Percentiles rank a stretch among this genome's conserved stretches.
Evolutionary conservation across 2,113 vertebrate species (phyloP).

Genomic region (Grammomys surdaster): DNA sequence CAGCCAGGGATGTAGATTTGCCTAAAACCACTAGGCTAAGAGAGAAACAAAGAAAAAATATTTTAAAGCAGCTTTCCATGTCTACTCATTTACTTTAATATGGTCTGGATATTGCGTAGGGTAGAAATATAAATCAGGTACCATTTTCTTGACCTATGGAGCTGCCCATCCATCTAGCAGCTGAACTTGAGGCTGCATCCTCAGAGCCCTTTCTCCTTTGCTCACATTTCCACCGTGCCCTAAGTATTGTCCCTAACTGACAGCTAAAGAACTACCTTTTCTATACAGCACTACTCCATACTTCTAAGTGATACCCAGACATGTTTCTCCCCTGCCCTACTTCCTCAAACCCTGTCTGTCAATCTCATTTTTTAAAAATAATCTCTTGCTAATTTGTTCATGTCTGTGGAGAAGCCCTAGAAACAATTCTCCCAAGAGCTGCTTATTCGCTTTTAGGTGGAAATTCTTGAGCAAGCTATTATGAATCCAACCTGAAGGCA

Average conservation of each 20-base stretch:
- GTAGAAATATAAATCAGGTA: background rate
- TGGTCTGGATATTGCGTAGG: background rate
- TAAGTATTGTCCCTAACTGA: background rate
- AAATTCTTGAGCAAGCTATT: conserved; percentile 31
- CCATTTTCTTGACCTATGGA: background rate
- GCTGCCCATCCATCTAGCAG: background rate
- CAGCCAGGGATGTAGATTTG: background rate
- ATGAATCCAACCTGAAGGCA: background rate
- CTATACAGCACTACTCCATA: background rate
- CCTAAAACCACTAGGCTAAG: background rate
- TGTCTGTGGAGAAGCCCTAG: background rate
- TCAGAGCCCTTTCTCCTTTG: background rate
- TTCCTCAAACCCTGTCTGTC: background rate
- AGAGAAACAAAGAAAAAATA: background rate
- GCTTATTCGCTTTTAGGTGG: background rate
- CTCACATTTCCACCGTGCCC: background rate
- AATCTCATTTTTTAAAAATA: background rate
- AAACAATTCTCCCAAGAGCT: background rate
- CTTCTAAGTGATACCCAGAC: background rate
- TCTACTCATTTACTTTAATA: background rate
- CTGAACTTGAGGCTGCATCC: background rate
- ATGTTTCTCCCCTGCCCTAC: background rate
- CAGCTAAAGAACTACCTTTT: background rate
- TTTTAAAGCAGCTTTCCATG: background rate
- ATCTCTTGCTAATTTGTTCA: background rate